These are phyloP conservation scores for Andrena haemorrhoa DNA, from an alignment of 2,888 invertebrate species.

Conservation along the genomic window DNA sequence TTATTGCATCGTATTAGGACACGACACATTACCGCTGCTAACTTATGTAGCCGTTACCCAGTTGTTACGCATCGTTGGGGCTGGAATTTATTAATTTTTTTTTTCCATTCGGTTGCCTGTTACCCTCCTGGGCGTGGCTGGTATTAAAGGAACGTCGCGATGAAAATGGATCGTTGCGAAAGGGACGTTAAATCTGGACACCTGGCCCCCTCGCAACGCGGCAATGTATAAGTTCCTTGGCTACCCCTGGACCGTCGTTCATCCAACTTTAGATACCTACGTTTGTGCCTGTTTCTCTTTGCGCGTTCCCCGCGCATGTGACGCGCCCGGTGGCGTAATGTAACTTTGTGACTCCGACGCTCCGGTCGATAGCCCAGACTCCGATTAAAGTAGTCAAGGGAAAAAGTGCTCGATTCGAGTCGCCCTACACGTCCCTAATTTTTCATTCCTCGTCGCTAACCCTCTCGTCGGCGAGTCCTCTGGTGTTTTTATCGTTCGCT, in stretches of 20 bases:
- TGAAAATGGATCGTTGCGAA: slow-evolving; percentile 65
- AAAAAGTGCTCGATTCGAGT: slow-evolving; percentile 26
- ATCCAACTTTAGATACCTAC: slow-evolving; percentile 27
- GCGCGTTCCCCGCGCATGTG: not conserved
- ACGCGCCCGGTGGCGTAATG: slow-evolving; percentile 1
- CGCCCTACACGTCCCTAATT: slow-evolving; percentile 37
- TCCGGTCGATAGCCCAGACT: slow-evolving; percentile 49
- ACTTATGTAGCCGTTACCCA: not conserved
- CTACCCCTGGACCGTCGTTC: slow-evolving; percentile 21
- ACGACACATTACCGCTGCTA: slow-evolving; percentile 8
- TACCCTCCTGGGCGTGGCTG: slow-evolving; percentile 45
- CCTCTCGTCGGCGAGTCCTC: slow-evolving; percentile 25
- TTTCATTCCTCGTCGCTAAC: slow-evolving; percentile 46
- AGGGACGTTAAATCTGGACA: slow-evolving; percentile 63
- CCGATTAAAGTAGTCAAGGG: slow-evolving; percentile 16
- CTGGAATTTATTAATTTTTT: slow-evolving; percentile 32
- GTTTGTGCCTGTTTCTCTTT: slow-evolving; percentile 12
- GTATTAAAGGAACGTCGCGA: slow-evolving; percentile 46
- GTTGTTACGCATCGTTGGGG: slow-evolving; percentile 31
- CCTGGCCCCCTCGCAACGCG: slow-evolving; percentile 46
- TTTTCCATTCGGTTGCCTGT: slow-evolving; percentile 18
- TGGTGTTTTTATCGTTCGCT: slow-evolving; percentile 10
- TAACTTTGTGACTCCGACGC: slow-evolving; percentile 3
- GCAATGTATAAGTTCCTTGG: slow-evolving; percentile 20
- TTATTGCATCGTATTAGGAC: slow-evolving; percentile 1